Evolutionary conservation across 2,113 vertebrate genomes (phyloP), one percentile per base, ranked within the genome.

Genomic region (Thymallus thymallus): DNA sequence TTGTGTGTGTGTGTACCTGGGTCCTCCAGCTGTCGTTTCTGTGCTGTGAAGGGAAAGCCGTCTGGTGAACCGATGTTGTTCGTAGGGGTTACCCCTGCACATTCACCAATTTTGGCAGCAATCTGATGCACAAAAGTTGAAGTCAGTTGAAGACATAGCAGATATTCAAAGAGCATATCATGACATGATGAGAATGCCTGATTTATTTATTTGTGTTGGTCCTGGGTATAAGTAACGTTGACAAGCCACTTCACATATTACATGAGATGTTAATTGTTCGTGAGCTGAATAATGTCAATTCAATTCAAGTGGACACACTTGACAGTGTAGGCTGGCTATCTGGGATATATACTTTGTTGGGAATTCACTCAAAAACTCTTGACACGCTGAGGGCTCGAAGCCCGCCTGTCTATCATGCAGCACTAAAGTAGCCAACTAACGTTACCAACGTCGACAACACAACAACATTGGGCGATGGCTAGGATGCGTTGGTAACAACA

Each of bases 41-140:
- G 94, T 79, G 94, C 88, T 67, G 91, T 85, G 80, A 95, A 96
- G 20, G 93, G 81, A 62, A 94, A 96, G 26, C 91, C 91, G 5
- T 95, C 62, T 56, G 92, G n/a, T 26, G 91, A 89, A 66, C 87
- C 85, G 71, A 83, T 94, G 89, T 94, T 95, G 89, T 93, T 95
- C 76, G 94, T 91, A 24, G 94, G 91, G 1, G 93, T 88, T 0
- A 91, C 92, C 6, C 69, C 84, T 1, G 94, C 84, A 1, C 95
- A 95, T 0, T 94, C 94, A n/a, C 95, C 95, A 5, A 96, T 96
- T 86, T 96, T 96, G 62, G 95, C 95, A 76, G 95, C 95, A 7
- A 96, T 96, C 95, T 96, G 81, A n/a, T 83, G 41, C 55, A 62
- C 24, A 61, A 6, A n/a, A 45, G 16, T 24, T 56, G 5, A 41